These are phyloP conservation scores for Hiodon alosoides DNA, from an alignment of 2,113 vertebrate genomes.

Conservation along the genomic window DNA sequence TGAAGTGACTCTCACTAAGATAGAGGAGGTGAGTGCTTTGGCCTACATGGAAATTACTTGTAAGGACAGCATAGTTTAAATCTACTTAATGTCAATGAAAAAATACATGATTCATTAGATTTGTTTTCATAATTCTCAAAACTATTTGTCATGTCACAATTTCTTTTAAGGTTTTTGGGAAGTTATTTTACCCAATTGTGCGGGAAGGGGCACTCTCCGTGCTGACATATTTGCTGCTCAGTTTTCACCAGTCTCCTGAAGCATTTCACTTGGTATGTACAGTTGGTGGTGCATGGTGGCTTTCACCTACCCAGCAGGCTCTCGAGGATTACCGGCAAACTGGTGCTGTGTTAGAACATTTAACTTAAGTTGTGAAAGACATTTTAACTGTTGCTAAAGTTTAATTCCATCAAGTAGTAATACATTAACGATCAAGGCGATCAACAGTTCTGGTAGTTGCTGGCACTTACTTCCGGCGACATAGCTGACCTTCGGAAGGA, in stretches of 20 bases:
- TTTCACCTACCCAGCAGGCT: too few species aligned
- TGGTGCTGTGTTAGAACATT: too few species aligned
- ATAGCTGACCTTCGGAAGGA: too few species aligned
- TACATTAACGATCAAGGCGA: too few species aligned
- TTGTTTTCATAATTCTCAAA: too few species aligned
- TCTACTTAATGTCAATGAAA: background rate
- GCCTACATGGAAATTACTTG: background rate
- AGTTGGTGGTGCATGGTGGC: background rate
- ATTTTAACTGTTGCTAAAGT: too few species aligned
- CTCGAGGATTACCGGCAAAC: too few species aligned
- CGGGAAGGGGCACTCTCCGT: constrained; percentile 65
- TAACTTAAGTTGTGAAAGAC: too few species aligned
- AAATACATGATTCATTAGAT: background rate
- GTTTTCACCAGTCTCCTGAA: constrained; percentile 76
- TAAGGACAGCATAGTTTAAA: background rate
- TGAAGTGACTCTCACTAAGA: constrained; percentile 67
- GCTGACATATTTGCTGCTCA: constrained; percentile 72
- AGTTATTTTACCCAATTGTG: constrained; percentile 69
- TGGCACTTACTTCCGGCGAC: too few species aligned
- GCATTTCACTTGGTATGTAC: constrained; percentile 74
- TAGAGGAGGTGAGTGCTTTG: constrained; percentile 64
- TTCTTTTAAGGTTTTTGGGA: constrained; percentile 65
- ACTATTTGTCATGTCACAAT: background rate
- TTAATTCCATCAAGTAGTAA: too few species aligned
- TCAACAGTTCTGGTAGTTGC: too few species aligned